Base-by-base conservation (phyloP, 2,888 invertebrate species). In the Morpho deidamia region DNA sequence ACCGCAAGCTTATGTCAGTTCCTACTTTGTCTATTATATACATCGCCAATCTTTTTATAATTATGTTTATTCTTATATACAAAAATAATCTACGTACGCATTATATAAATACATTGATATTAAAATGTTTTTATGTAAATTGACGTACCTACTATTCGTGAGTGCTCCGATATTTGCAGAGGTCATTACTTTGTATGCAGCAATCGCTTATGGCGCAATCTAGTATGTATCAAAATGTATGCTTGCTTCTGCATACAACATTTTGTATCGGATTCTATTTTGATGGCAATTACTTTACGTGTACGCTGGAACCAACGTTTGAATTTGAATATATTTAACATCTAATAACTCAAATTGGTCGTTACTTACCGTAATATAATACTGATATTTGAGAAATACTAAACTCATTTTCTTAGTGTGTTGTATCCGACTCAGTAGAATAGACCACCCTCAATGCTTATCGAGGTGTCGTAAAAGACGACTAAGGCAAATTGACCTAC, bases 141-240 rank as follows among this genome's bases (percentile, higher is more conserved):
- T 44, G 55, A 55, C 35, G 51, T 40, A 47, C 39, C 23, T 5
- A 23, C 23, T 43, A 47, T 33, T 51, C 42, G 44, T 40, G 40
- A 51, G 47, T 56, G 53, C 56, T 51, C 51, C 59, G 54, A 56
- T 56, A 56, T 54, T 56, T 53, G 53, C 44, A 11, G 48, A 23
- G 44, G 53, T 59, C 56, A 59, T 59, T 59, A 59, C 59, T 59
- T 59, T 59, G 51, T 53, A 59, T 51, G 59, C 56, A 48, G 56
- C 45, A 49, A 53, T 59, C 56, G 59, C 53, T 59, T 56, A 56
- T 56, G 50, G 51, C 45, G 56, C 59, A 56, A 59, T 59, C 56
- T 59, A 56, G 42, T 59, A 58, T 51, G 55, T 58, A 58, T 58
- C 51, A 55, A 58, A 53, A 48, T 55, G 55, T 51, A 51, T 38